Evolutionary conservation across 2,113 vertebrate genomes (phyloP).

Genomic region (Pristiophorus japonicus): DNA sequence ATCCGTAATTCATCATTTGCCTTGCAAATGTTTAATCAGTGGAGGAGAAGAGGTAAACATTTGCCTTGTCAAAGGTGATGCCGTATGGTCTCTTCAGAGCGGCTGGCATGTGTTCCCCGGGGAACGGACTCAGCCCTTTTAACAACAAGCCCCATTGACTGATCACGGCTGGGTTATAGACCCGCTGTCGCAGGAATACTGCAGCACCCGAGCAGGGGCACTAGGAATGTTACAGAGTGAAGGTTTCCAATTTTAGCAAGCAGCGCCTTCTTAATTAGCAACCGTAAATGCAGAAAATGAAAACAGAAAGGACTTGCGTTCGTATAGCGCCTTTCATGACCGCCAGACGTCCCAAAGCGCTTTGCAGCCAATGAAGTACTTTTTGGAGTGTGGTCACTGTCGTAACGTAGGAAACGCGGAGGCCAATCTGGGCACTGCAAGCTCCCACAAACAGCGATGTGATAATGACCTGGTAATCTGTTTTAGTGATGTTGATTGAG

Average conservation of each 20-base stretch:
- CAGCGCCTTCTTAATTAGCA: not conserved
- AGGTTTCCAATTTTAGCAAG: not conserved
- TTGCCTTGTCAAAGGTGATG: slow-evolving; percentile 21
- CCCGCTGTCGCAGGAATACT: not conserved
- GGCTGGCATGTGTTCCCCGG: not conserved
- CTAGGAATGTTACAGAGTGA: not conserved
- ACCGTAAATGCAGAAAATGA: not conserved
- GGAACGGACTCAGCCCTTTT: not conserved
- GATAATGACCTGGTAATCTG: not conserved
- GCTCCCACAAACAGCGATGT: not conserved
- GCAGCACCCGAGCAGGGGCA: too few species aligned
- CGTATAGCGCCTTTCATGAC: not conserved
- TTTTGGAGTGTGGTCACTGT: not conserved
- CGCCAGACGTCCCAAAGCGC: not conserved
- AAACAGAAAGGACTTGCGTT: not conserved
- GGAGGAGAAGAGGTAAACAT: not conserved
- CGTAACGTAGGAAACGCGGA: not conserved
- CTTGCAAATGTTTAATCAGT: not conserved
- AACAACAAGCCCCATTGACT: not conserved
- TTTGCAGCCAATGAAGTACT: not conserved
- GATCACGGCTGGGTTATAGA: not conserved
- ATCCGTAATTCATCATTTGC: slow-evolving; percentile 18
- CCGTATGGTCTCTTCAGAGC: not conserved
- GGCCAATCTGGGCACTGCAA: not conserved
- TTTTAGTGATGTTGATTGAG: too few species aligned